Conservation (phyloP, 2,888 invertebrate species). For the Pristionchus exspectatus region DNA sequence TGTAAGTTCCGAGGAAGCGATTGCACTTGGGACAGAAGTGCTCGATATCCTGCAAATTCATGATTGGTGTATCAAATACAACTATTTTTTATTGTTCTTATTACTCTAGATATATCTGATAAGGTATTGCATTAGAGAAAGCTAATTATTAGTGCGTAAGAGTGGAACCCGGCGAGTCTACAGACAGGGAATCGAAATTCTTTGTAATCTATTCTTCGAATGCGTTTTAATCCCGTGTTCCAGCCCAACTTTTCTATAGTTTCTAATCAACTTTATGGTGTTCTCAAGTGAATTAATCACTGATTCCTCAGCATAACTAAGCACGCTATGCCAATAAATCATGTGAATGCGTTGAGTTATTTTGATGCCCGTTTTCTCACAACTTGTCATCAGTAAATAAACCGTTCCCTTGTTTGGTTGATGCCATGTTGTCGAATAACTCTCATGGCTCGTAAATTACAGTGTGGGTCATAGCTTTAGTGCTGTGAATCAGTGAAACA, state of each 20-base stretch:
- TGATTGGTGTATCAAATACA: background rate
- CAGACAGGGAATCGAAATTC: too few relatives aligned
- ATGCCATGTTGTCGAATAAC: background rate
- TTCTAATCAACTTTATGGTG: too few relatives aligned
- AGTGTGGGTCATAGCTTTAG: background rate
- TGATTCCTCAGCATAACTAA: too few relatives aligned
- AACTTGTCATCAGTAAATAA: background rate
- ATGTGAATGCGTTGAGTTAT: too few relatives aligned
- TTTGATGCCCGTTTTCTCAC: background rate
- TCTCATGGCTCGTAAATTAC: background rate
- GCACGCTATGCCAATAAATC: too few relatives aligned
- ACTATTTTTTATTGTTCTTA: background rate
- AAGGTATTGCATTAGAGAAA: too few relatives aligned
- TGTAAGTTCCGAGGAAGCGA: conserved; percentile 52
- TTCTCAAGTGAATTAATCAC: too few relatives aligned
- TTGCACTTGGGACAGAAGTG: conserved; percentile 51
- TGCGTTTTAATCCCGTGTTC: too few relatives aligned
- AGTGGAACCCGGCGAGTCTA: too few relatives aligned
- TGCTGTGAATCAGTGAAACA: background rate
- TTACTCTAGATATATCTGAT: background rate
- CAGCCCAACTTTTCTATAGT: too few relatives aligned
- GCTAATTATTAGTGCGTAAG: too few relatives aligned
- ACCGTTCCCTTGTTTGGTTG: background rate
- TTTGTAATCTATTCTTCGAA: too few relatives aligned
- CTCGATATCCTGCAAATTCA: conserved; percentile 46